A percentile compares a stretch with the other conserved stretches of the same genome.
phyloP scores from a whole-genome alignment of 2,113 vertebrate species.

The Rhabdornis inornatus region DNA sequence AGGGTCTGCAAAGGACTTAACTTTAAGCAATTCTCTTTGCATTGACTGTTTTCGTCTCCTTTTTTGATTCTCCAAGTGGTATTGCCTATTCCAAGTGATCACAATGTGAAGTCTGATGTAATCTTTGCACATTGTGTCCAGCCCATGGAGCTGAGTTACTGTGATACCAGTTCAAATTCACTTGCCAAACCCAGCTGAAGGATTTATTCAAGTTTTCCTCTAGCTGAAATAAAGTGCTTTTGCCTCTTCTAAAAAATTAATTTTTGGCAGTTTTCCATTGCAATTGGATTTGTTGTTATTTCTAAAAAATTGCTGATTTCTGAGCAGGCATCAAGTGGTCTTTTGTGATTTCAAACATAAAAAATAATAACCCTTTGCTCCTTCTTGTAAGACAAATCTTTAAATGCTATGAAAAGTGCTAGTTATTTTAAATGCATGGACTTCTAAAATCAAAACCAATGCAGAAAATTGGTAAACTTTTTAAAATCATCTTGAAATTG shows the following conservation, averaged over 20 bases:
- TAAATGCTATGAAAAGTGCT: background rate
- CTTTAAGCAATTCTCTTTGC: background rate
- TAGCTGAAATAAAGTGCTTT: background rate
- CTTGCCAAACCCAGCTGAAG: background rate
- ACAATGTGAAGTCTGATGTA: background rate
- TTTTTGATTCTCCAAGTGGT: background rate
- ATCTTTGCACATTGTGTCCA: background rate
- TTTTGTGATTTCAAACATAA: background rate
- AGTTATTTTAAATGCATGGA: background rate
- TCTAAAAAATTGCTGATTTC: background rate
- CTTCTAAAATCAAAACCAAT: background rate
- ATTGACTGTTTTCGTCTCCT: background rate
- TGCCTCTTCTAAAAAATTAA: background rate
- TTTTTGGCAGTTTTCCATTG: background rate
- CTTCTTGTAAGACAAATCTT: background rate
- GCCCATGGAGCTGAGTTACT: background rate
- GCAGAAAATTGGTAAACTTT: background rate
- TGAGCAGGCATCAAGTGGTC: background rate
- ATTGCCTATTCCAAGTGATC: background rate
- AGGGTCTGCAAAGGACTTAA: background rate
- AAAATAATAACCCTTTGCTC: background rate
- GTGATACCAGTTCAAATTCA: fast-evolving
- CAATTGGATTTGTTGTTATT: background rate
- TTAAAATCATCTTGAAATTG: background rate
- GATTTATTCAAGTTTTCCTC: background rate